Evolutionary conservation across 2,113 vertebrate genomes (phyloP).

Genomic region (Rousettus leschenaultii): DNA sequence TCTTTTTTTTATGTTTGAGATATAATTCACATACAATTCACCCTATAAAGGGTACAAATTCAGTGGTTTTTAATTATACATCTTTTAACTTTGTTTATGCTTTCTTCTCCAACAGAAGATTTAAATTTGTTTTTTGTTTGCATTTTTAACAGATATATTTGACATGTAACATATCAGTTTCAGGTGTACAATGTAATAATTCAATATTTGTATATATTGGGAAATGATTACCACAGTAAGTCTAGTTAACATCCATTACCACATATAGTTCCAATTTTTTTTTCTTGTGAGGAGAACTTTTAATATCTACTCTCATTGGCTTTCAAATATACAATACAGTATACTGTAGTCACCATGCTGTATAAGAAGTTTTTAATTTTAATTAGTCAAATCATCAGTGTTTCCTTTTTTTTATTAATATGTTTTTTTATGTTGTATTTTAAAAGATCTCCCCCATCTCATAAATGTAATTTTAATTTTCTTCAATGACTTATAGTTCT

Average conservation of each 20-base stretch:
- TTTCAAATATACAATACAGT: neutral
- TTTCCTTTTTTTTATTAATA: neutral
- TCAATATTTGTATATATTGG: neutral
- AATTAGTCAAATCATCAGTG: neutral
- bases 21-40: neutral
- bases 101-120: neutral
- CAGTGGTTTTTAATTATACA: neutral
- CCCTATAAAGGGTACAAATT: neutral
- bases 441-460: neutral
- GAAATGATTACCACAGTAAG: neutral
- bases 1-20: neutral
- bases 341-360: neutral
- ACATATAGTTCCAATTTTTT: neutral
- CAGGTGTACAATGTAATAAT: rapidly evolving
- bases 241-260: neutral
- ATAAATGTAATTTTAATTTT: neutral
- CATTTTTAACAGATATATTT: neutral
- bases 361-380: neutral
- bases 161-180: neutral
- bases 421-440: neutral
- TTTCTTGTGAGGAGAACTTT: neutral
- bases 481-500: neutral
- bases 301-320: neutral
- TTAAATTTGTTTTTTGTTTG: neutral
- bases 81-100: neutral